Percentiles rank a stretch among this genome's conserved stretches.
These are phyloP conservation scores for Hippocampus zosterae DNA, from an alignment of 2,113 vertebrate genomes.

Conservation along the genomic window DNA sequence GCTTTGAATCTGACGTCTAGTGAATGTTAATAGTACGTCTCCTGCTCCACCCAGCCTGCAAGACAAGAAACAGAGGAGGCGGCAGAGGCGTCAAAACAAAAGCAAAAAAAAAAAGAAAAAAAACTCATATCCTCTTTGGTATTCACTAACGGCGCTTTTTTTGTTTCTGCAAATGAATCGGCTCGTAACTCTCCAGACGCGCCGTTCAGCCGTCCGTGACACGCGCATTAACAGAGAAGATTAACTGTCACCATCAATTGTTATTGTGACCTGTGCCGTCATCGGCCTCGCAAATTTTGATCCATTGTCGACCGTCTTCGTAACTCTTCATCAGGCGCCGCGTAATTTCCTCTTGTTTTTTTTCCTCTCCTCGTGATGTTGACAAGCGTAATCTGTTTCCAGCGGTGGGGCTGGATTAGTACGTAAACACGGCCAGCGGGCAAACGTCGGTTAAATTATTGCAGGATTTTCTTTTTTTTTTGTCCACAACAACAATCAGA, in stretches of 20 bases:
- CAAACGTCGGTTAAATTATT: constrained; percentile 2
- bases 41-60: constrained; percentile 81
- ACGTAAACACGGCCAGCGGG: constrained; percentile 6
- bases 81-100: constrained; percentile 15
- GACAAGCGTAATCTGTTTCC: constrained; percentile 38
- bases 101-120: constrained; percentile 22
- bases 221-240: constrained; percentile 67
- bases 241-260: constrained; percentile 64
- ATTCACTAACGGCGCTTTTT: constrained; percentile 50
- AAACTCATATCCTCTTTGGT: constrained; percentile 57
- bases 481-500: not conserved
- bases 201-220: constrained; percentile 54
- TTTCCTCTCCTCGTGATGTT: constrained; percentile 9
- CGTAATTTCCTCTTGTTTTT: constrained; percentile 55
- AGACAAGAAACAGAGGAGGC: constrained; percentile 36
- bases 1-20: constrained; percentile 37
- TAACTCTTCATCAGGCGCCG: constrained; percentile 41
- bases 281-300: constrained; percentile 22
- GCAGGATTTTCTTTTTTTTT: constrained; percentile 2
- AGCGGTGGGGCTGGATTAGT: constrained; percentile 4
- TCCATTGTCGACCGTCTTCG: constrained; percentile 37
- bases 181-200: constrained; percentile 40
- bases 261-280: constrained; percentile 46
- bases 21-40: constrained; percentile 80
- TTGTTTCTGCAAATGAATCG: constrained; percentile 61